Conservation (phyloP, 2,888 invertebrate genomes). For the Diabrotica balteata region DNA sequence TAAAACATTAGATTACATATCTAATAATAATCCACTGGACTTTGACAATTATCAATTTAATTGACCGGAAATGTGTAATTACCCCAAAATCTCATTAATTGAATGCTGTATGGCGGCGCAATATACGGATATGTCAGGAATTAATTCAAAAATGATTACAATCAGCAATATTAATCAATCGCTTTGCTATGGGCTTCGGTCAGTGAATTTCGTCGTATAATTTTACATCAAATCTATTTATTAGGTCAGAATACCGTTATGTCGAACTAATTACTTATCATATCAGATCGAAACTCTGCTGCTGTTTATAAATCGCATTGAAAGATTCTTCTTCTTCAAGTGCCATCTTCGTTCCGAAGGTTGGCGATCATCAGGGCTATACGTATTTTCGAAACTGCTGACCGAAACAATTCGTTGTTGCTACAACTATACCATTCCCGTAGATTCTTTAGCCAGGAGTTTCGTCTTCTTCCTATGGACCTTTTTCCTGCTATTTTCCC, state of each 20-base stretch:
- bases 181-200: not conserved
- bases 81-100: not conserved
- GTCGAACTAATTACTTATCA: not conserved
- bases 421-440: too few relatives aligned
- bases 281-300: not conserved
- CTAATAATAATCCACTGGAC: too few relatives aligned
- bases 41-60: not conserved
- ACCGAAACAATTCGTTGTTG: too few relatives aligned
- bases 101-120: not conserved
- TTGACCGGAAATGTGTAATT: not conserved
- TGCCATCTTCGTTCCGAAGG: too few relatives aligned
- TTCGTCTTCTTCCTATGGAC: too few relatives aligned
- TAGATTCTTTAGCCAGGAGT: too few relatives aligned
- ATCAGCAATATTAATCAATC: conserved; percentile 5
- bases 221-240: conserved; percentile 1
- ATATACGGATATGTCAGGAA: not conserved
- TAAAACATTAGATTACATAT: too few relatives aligned
- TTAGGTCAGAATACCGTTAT: conserved; percentile 2
- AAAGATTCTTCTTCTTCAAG: too few relatives aligned
- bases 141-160: conserved; percentile 8
- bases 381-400: too few relatives aligned
- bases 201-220: not conserved
- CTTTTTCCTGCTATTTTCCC: too few relatives aligned
- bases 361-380: too few relatives aligned
- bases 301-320: too few relatives aligned